These are phyloP conservation scores for Lepisosteus oculatus DNA, from an alignment of 2,113 vertebrate species.

Conservation along the genomic window DNA sequence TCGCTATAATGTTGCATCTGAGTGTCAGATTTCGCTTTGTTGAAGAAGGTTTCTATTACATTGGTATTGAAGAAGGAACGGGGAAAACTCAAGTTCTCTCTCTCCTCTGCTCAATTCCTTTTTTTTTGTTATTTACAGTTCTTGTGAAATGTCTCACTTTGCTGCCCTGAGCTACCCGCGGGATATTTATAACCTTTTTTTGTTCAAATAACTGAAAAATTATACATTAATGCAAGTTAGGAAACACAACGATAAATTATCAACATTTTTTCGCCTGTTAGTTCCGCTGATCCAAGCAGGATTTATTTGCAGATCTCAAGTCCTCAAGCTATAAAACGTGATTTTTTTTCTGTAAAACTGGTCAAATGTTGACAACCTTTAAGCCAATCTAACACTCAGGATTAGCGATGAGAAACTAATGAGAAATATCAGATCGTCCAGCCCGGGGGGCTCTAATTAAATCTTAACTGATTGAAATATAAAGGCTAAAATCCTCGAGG, in stretches of 20 bases:
- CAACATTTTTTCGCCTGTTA: conserved; percentile 73
- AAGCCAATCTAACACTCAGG: conserved; percentile 77
- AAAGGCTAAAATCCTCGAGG: conserved; percentile 75
- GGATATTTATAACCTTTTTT: conserved; percentile 42
- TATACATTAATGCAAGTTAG: conserved; percentile 59
- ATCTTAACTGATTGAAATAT: conserved; percentile 90
- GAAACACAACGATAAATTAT: conserved; percentile 66
- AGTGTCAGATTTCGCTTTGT: conserved; percentile 35
- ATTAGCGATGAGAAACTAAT: conserved; percentile 84
- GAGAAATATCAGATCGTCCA: conserved; percentile 80
- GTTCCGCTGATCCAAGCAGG: conserved; percentile 71
- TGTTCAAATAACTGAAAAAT: conserved; percentile 47
- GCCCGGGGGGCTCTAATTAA: conserved; percentile 90
- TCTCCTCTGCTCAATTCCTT: conserved; percentile 12
- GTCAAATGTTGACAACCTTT: conserved; percentile 85
- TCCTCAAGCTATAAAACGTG: conserved; percentile 65
- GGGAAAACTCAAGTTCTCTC: conserved; percentile 17
- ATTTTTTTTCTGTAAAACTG: conserved; percentile 74
- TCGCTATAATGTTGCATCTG: conserved; percentile 73
- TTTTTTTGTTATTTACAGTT: conserved; percentile 53
- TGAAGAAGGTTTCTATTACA: conserved; percentile 34
- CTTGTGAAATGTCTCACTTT: conserved; percentile 66
- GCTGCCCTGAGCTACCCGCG: conserved; percentile 50
- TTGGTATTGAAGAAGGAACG: conserved; percentile 29
- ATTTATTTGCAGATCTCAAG: conserved; percentile 74